These are phyloP conservation scores for Henricia sp. DNA, from an alignment of 53 echinoderm and acorn worm genomes.

Conservation along the genomic window DNA sequence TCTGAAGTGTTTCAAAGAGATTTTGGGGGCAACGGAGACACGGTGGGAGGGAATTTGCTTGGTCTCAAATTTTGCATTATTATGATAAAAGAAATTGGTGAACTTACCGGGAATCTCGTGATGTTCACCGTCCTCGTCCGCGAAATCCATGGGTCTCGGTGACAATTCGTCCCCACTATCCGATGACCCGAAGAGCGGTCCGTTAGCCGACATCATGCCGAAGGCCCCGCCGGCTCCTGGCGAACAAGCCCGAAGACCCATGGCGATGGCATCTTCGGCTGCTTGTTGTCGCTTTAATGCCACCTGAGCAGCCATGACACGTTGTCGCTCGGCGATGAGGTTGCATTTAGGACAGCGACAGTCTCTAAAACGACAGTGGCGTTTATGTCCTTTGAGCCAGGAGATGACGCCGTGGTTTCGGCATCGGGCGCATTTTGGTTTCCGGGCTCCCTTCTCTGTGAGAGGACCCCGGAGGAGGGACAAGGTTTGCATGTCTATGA, in stretches of 20 bases:
- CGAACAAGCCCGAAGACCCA: conserved; percentile 94
- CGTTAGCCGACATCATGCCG: conserved; percentile 74
- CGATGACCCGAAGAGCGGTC: conserved; percentile 74
- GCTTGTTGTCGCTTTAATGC: conserved; percentile 96
- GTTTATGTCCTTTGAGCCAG: conserved; percentile 98
- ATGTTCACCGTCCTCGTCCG: conserved; percentile 43
- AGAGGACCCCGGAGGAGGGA: conserved; percentile 92
- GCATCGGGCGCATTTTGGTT: conserved; percentile 98
- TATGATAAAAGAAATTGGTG: neutral
- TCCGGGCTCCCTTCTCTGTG: conserved; percentile 97
- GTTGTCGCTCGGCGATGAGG: conserved; percentile 97
- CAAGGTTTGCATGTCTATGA: conserved; percentile 90
- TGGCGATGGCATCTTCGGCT: conserved; percentile 98
- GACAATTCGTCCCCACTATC: conserved; percentile 51
- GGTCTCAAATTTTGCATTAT: neutral
- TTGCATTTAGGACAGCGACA: conserved; percentile 99
- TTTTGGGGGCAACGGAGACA: neutral
- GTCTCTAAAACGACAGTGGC: conserved; percentile 98
- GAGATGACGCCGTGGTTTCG: conserved; percentile 98
- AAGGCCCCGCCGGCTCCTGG: conserved; percentile 70
- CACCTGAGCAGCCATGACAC: conserved; percentile 99
- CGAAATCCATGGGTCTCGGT: conserved; percentile 54
- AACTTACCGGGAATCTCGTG: conserved; percentile 45
- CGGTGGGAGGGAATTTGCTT: no score
- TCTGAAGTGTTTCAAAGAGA: neutral